Conservation (phyloP, 2,797 vertebrate species). For the Valencia hispanica region DNA sequence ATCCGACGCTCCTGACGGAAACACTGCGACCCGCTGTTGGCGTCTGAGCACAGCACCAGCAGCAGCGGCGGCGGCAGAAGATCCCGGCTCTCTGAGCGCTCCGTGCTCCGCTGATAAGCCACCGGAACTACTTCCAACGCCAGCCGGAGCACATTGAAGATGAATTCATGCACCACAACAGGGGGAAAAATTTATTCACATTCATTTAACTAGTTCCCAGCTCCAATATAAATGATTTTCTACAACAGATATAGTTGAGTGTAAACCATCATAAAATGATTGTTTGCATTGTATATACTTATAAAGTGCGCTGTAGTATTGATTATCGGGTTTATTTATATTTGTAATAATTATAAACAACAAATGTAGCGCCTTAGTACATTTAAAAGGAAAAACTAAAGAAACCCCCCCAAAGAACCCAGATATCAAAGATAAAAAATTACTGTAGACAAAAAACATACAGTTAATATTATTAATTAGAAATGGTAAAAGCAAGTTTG, state of each 20-base stretch:
- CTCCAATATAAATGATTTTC: conserved; percentile 42
- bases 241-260: background rate
- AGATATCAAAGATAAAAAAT: background rate
- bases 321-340: background rate
- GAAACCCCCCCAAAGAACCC: background rate
- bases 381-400: background rate
- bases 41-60: conserved; percentile 58
- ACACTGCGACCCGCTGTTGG: conserved; percentile 55
- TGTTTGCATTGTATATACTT: background rate
- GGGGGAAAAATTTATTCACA: conserved; percentile 57
- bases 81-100: conserved; percentile 61
- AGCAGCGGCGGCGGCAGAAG: conserved; percentile 15
- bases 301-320: background rate
- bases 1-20: conserved; percentile 54
- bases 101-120: conserved; percentile 61
- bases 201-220: conserved; percentile 72
- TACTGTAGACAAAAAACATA: background rate
- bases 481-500: background rate
- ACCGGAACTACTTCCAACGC: conserved; percentile 84
- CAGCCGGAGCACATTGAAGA: conserved; percentile 79
- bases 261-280: background rate
- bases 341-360: background rate
- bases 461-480: background rate
- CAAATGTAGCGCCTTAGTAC: background rate
- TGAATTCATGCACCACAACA: conserved; percentile 75